Base-by-base conservation (phyloP, 2,113 vertebrate species). In the Himantopus leucocephalus region DNA sequence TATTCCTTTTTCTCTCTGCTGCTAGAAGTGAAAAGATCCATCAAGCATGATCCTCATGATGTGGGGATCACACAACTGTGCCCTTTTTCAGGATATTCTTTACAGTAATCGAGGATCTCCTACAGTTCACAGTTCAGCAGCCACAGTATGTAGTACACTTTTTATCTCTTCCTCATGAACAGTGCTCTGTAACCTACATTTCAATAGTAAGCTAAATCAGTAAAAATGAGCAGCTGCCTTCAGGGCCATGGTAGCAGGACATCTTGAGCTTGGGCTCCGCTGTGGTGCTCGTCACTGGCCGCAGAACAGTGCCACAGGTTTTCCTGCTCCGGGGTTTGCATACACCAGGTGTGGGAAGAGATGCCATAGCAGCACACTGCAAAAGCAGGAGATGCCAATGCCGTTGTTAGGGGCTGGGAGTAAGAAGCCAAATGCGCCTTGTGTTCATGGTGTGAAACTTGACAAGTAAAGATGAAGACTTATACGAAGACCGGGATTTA, bases 261-360 rank as follows among this genome's bases (percentile, higher is more conserved):
- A 8, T 1, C 3, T 43, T 56, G 75, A 45, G 16, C 41, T 8
- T 75, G 52, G 37, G 24, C n/a, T 85, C 37, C 15, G 2, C 15
- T 9, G 32, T 8, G 4, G 6, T 29, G 8, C 18, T 32, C 21
- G 10, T 29, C 4, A 1, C 24, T 62, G 73, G 9, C 70, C 79
- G 56, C 34, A 66, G 50, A 39, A 62, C 4, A 16, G 14, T 48
- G 55, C 10, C 27, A 56, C 7, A 22, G 8, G 20, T 10, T 86
- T 79, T 80, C 34, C 26, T 62, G 37, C 43, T n/a, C 21, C 1
- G 4, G 21, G 21, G 8, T 53, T 58, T 72, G 12, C 35, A 12
- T 15, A 10, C 11, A 34, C 1, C 62, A 55, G 15, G 4, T 21
- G 23, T 1, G 0, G 11, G n/a, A 14, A 63, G 16, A 71, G 8